Base-by-base conservation (phyloP, 2,888 invertebrate species). In the Eupelmus urozonus region DNA sequence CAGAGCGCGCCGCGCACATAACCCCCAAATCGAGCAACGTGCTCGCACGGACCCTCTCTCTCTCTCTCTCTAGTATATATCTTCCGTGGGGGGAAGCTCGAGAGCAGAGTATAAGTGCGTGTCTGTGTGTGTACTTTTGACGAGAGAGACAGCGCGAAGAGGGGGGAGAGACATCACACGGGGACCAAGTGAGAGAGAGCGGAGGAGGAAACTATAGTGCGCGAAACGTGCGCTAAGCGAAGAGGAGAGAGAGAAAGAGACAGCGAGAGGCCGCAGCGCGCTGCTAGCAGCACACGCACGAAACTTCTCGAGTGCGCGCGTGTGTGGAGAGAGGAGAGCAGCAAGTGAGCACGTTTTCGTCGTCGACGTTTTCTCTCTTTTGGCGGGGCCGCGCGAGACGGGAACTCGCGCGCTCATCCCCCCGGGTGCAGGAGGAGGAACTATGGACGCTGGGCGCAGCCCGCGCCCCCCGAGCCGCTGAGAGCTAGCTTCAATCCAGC, bases 1-100 rank as follows among this genome's bases (percentile, higher is more conserved):
- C 86, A 86, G 86, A 85, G 83, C 82, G 82, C 72, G 60, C 75
- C 85, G 83, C 82, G 82, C 72, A 67, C 75, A 60, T 67, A 75
- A 75, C 67, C 75, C 59, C 62, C 25, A 75, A 76, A 51, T 34
- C 65, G 53, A 7, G 29, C 73, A 73, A 73, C 73, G 73, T 73
- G 73, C 73, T 63, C 63, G 49, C 2, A 2, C 2, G 11, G 0
- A 16, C 29, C 29, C 20, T 53, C 23, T 16, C 59, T n/a, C n/a
- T n/a, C n/a, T n/a, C n/a, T n/a, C n/a, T n/a, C n/a, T n/a, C n/a
- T n/a, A n/a, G n/a, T n/a, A n/a, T n/a, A n/a, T n/a, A n/a, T n/a
- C n/a, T n/a, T n/a, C n/a, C n/a, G n/a, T n/a, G n/a, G n/a, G n/a
- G n/a, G n/a, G n/a, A n/a, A n/a, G n/a, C n/a, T n/a, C n/a, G n/a